A percentile compares a stretch with the other conserved stretches of the same genome.
Conservation (phyloP, 2,113 vertebrate species). For the Hymenochirus boettgeri region DNA sequence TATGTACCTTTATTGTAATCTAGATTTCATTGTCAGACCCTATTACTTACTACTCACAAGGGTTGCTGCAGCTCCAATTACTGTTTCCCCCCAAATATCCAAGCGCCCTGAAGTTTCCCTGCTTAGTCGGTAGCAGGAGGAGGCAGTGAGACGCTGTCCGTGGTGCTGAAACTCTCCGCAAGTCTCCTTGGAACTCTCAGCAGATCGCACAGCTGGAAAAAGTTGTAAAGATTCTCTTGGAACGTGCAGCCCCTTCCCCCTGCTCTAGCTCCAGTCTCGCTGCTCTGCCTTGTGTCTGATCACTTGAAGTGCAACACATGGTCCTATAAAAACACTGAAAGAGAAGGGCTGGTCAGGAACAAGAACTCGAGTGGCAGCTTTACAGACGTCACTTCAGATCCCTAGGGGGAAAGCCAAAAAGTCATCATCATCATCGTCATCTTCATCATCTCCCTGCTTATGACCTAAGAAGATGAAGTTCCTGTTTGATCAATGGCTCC, state of each 20-base stretch:
- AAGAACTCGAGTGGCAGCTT: constrained; percentile 37
- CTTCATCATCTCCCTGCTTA: constrained; percentile 53
- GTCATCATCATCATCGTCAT: constrained; percentile 64
- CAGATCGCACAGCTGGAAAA: constrained; percentile 11
- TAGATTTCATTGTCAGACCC: too few relatives aligned
- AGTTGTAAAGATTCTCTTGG: constrained; percentile 24
- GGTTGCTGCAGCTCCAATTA: not conserved
- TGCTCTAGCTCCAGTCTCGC: constrained; percentile 47
- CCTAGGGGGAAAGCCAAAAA: constrained; percentile 62
- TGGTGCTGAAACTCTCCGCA: constrained; percentile 58
- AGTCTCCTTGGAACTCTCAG: not conserved
- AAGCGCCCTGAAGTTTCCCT: not conserved
- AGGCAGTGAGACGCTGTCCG: constrained; percentile 50
- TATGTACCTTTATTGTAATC: too few relatives aligned
- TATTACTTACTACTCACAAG: too few relatives aligned
- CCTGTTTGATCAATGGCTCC: constrained; percentile 59
- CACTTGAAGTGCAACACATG: constrained; percentile 42
- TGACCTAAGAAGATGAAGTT: constrained; percentile 54
- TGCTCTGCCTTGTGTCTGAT: constrained; percentile 45
- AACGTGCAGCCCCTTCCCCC: not conserved
- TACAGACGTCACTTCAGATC: constrained; percentile 79
- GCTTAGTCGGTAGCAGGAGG: not conserved
- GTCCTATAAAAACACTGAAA: constrained; percentile 37
- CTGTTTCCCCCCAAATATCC: too few relatives aligned
- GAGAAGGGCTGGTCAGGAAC: constrained; percentile 40